These are phyloP conservation scores for Smittia sp. DNA, from an alignment of 2,888 invertebrate species.

Conservation along the genomic window DNA sequence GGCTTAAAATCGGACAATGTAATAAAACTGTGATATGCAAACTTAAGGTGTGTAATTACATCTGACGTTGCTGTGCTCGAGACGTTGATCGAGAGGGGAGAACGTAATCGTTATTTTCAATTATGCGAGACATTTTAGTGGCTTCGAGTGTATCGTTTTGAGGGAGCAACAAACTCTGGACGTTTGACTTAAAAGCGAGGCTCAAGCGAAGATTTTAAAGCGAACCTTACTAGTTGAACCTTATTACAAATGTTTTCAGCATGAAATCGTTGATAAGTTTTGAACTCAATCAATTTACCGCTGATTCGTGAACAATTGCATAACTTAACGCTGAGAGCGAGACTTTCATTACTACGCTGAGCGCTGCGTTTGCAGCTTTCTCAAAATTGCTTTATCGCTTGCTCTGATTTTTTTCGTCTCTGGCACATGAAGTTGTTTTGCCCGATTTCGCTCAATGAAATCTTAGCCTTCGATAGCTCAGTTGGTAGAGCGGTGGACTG, in stretches of 20 bases:
- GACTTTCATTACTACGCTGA: background rate
- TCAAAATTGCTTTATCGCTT: background rate
- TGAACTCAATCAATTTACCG: too few relatives aligned
- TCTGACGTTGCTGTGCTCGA: slow-evolving; percentile 10
- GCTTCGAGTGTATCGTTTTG: too few relatives aligned
- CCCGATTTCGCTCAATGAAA: background rate
- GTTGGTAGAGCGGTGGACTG: slow-evolving; percentile 50
- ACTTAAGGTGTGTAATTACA: slow-evolving; percentile 25
- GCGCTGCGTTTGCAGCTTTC: background rate
- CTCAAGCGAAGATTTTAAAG: too few relatives aligned
- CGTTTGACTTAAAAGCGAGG: too few relatives aligned
- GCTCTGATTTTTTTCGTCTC: slow-evolving; percentile 6
- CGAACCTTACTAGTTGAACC: too few relatives aligned
- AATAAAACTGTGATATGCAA: background rate
- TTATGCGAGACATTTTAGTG: background rate
- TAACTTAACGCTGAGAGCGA: background rate
- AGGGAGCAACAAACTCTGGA: too few relatives aligned
- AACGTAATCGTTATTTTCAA: background rate
- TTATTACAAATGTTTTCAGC: too few relatives aligned
- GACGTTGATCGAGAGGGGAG: background rate
- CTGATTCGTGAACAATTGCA: too few relatives aligned
- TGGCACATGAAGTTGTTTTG: background rate
- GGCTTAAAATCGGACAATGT: background rate
- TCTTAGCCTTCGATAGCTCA: slow-evolving; percentile 47
- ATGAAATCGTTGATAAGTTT: too few relatives aligned